Evolutionary conservation across 1,140 invertebrate species (phyloP), one percentile per base, ranked within the genome.

Genomic region (Oreohelix idahoensis): DNA sequence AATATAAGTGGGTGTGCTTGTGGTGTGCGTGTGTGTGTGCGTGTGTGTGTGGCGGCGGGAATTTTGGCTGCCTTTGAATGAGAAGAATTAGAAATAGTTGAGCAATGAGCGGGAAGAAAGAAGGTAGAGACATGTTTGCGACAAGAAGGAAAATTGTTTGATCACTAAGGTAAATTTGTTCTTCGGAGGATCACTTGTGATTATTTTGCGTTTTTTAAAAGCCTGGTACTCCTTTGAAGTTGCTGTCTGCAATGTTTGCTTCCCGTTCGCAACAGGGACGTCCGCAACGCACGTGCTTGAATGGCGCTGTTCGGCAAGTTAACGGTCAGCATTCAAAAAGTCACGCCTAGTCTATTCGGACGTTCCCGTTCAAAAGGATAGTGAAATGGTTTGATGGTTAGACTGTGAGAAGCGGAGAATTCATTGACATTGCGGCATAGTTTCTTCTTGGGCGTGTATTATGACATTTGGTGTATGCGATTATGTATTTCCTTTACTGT

Each of bases 81-180:
- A 58, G 53, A n/a, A 58, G 10, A 15, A 58, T 23, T 20, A 58
- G 53, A 58, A 58, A 10, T 58, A 58, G 5, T 58, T 58, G 4
- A 58, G 53, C 10, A 20, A 23, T 15, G 23, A n/a, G 26, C 26
- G 23, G 5, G 38, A 79, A 53, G n/a, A 36, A 73, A 75, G 49
- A 63, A 71, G 32, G 17, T 0, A 35, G n/a, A 32, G 39, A 29
- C 58, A 26, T 87, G 83, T 87, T 87, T 87, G 77, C 80, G 51
- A 69, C 69, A 76, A 51, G 53, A 84, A 53, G 63, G 69, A 10
- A 70, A 81, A 73, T 39, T 87, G 83, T 87, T 87, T 85, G 84
- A 85, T 85, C 83, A 76, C 66, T 82, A 84, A 80, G 76, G 85
- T 83, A 87, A 86, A 86, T 87, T 87, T 87, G 84, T 85, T 87